Base-by-base conservation (phyloP, 2,797 vertebrate genomes). In the Babyrousa celebensis region DNA sequence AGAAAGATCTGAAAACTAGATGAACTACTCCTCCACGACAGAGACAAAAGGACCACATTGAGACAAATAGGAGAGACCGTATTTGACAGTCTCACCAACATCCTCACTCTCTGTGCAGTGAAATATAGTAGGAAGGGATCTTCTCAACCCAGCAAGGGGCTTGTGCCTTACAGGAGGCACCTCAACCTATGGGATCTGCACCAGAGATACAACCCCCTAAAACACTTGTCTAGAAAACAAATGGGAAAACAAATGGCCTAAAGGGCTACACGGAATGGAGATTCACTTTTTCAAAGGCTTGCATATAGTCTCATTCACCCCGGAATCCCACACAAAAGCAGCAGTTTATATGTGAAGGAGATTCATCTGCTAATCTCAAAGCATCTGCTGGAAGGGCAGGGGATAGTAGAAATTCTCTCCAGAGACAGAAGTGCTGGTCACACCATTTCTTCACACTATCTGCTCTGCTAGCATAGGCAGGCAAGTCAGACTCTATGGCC, bases 41-140 rank as follows among this genome's bases (percentile, higher is more conserved):
- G 56, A 56, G 52, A 56, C 56, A 32, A 56, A 78, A 56, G 29
- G 40, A 74, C 40, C 71, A 56, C 12, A 32, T 8, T 5, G 7
- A 56, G 52, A 67, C 20, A 78, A 52, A 29, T 23, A 56, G 75
- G 29, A 56, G 18, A 78, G 29, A 48, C 16, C 18, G 4, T 32
- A 56, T 56, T 32, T 15, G 6, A 74, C 40, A 87, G 43, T 52
- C 58, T 74, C 29, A 2, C 70, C 58, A 75, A 87, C 72, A 75
- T 2, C 36, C 20, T 21, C 8, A 60, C 21, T 62, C 21, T 25
- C 52, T 36, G 14, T 0, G 0, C 15, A 79, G 16, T 11, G 32
- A 60, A 54, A 87, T 18, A 43, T 20, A 74, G n/a, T 18, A 48
- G 56, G 85, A 56, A 87, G 56, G 27, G 1, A 48, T 74, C 20